These are phyloP conservation scores for Fundulus diaphanus DNA, from an alignment of 2,797 vertebrate species.

Conservation along the genomic window DNA sequence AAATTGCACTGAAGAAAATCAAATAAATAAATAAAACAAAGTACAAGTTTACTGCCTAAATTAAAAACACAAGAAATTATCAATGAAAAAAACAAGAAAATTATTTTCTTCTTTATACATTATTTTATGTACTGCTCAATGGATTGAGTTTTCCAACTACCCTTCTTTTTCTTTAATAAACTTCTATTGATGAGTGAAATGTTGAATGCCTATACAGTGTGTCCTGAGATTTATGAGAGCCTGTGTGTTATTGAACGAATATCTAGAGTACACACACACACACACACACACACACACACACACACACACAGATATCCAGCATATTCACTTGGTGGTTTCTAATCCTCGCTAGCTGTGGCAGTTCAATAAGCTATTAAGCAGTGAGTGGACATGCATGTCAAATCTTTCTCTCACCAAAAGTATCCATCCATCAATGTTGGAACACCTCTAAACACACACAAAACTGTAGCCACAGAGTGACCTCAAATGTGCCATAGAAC, in stretches of 20 bases:
- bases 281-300: constrained; percentile 25
- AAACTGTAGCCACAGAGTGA: constrained; percentile 40
- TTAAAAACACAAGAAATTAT: constrained; percentile 3
- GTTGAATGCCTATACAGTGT: constrained; percentile 72
- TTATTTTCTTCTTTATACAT: neutral
- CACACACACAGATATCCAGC: constrained; percentile 20
- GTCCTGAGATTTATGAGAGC: constrained; percentile 73
- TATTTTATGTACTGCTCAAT: constrained; percentile 18
- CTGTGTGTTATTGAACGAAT: constrained; percentile 63
- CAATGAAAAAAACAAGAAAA: neutral
- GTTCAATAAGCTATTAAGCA: constrained; percentile 85
- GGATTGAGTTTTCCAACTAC: constrained; percentile 4
- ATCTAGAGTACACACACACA: constrained; percentile 70
- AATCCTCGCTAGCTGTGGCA: constrained; percentile 76
- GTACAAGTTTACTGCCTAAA: constrained; percentile 14
- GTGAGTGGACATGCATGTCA: constrained; percentile 79
- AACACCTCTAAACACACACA: constrained; percentile 44
- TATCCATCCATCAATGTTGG: constrained; percentile 74
- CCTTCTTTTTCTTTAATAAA: constrained; percentile 66
- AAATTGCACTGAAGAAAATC: constrained; percentile 41
- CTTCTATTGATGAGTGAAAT: constrained; percentile 76
- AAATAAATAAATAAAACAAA: constrained; percentile 33
- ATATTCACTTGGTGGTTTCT: constrained; percentile 75
- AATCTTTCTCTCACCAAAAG: constrained; percentile 66
- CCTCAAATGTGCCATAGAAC: constrained; percentile 14